Conservation (phyloP, 1,140 invertebrate genomes). For the Lycorma delicatula region DNA sequence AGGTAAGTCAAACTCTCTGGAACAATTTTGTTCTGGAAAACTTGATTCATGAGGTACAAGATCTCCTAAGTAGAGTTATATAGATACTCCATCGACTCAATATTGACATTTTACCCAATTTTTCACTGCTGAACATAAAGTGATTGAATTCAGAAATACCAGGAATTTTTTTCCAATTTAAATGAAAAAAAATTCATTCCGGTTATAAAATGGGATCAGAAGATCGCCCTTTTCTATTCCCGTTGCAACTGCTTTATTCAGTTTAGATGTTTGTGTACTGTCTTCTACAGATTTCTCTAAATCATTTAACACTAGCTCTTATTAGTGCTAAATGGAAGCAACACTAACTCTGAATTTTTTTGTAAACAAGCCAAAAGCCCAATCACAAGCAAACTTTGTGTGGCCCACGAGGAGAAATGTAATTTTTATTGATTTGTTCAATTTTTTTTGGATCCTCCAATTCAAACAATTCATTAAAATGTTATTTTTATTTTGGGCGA, state of each 20-base stretch:
- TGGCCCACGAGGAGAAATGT: not conserved
- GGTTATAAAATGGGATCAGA: not conserved
- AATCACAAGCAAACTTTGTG: not conserved
- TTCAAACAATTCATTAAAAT: conserved; percentile 8
- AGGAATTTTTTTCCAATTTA: not conserved
- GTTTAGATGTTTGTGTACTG: not conserved
- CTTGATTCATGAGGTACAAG: not conserved
- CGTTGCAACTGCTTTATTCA: not conserved
- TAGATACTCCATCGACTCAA: not conserved
- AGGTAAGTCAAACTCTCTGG: not conserved
- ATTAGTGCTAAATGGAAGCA: too few species aligned
- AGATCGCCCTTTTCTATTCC: not conserved
- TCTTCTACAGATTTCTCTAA: not conserved
- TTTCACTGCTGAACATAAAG: not conserved
- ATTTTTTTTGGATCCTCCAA: not conserved
- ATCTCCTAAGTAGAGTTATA: not conserved
- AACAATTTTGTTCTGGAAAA: not conserved
- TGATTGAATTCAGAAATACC: not conserved
- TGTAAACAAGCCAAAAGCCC: not conserved
- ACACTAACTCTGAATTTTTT: not conserved
- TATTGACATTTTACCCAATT: not conserved
- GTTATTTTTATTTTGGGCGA: too few species aligned
- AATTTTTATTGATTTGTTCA: not conserved
- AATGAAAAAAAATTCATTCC: not conserved
- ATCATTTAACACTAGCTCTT: not conserved